Percentiles rank a stretch among this genome's conserved stretches.
Evolutionary conservation across 1,140 invertebrate species (phyloP).

Genomic region (Pseudomyrmex gracilis): DNA sequence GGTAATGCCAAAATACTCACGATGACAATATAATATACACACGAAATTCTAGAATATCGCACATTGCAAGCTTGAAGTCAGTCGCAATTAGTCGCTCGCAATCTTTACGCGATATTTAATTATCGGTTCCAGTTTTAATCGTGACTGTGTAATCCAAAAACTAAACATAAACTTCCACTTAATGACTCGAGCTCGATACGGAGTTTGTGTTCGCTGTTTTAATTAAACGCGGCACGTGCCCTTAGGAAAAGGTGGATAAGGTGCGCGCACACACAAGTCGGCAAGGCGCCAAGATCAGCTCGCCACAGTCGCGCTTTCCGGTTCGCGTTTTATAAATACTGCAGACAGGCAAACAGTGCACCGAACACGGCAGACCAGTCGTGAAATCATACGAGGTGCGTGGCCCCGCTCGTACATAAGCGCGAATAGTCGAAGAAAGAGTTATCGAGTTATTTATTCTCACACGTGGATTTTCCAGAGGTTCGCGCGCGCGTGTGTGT

Average conservation of each 20-base stretch:
- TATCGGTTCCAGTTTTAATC: too few relatives aligned
- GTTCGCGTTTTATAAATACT: conserved; percentile 86
- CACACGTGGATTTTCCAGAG: conserved; percentile 11
- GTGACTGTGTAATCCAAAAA: too few relatives aligned
- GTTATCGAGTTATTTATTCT: not conserved
- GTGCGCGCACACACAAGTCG: conserved; percentile 79
- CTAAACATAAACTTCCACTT: too few relatives aligned
- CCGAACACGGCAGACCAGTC: conserved; percentile 67
- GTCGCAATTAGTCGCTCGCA: too few relatives aligned
- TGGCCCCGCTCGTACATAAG: conserved; percentile 11
- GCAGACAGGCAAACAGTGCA: conserved; percentile 82
- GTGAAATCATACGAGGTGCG: conserved; percentile 63
- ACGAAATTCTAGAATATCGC: too few relatives aligned
- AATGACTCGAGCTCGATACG: too few relatives aligned
- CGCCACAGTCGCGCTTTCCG: conserved; percentile 82
- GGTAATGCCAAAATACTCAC: too few relatives aligned
- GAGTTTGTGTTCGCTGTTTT: not conserved
- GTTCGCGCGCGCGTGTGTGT: too few relatives aligned
- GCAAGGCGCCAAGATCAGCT: conserved; percentile 85
- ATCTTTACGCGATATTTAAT: too few relatives aligned
- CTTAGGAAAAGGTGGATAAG: conserved; percentile 59
- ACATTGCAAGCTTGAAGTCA: too few relatives aligned
- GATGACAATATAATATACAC: too few relatives aligned
- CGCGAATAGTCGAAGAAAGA: not conserved
- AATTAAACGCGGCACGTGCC: conserved; percentile 56